Evolutionary conservation across 2,888 invertebrate genomes (phyloP).

Genomic region (Tipula vernalis): DNA sequence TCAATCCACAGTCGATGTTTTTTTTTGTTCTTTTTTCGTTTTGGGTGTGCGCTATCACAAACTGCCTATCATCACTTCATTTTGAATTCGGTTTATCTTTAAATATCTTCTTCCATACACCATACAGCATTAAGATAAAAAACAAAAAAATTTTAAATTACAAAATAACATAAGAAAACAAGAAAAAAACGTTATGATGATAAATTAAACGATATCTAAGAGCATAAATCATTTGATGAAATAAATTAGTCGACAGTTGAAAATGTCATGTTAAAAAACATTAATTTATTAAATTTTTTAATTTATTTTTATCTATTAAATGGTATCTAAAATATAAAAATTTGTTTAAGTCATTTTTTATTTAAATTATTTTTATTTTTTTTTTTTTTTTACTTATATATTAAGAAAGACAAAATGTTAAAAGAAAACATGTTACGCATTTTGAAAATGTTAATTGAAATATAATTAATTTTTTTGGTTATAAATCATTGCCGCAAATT

Average conservation of each 20-base stretch:
- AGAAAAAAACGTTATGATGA: conserved; percentile 11
- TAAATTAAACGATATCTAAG: conserved; percentile 16
- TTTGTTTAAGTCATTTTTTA: background rate
- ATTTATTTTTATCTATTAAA: conserved; percentile 8
- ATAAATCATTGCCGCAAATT: background rate
- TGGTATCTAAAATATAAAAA: background rate
- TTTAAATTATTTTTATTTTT: background rate
- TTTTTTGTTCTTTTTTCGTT: background rate
- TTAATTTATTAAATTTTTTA: conserved; percentile 13
- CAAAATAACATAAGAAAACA: background rate
- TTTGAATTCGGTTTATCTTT: background rate
- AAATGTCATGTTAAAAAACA: conserved; percentile 19
- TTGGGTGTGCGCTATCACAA: background rate
- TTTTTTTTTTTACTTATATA: no score
- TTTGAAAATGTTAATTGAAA: background rate
- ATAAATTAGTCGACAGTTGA: conserved; percentile 22
- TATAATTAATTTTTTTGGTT: background rate
- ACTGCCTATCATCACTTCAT: background rate
- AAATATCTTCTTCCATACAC: background rate
- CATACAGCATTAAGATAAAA: background rate
- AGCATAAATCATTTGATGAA: conserved; percentile 20
- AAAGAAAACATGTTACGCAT: background rate
- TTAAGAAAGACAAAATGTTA: background rate
- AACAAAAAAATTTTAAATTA: background rate
- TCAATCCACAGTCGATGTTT: background rate